These are phyloP conservation scores for Seladonia tumulorum DNA, from an alignment of 2,888 invertebrate genomes.

Conservation along the genomic window DNA sequence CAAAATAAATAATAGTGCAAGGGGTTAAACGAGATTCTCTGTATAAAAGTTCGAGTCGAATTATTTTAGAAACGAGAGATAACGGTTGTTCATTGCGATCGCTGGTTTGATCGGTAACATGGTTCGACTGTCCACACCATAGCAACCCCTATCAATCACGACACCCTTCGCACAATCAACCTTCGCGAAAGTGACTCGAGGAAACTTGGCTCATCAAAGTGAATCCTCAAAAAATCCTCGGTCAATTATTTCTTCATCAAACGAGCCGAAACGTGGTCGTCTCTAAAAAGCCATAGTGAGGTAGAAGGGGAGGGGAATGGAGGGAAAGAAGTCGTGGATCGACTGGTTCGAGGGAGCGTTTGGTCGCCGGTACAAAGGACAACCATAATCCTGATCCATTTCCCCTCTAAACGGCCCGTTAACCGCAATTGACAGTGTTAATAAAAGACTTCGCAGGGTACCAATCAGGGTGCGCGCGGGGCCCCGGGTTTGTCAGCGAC, in stretches of 20 bases:
- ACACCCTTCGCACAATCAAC: neutral
- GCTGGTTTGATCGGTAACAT: neutral
- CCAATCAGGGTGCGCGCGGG: slow-evolving; percentile 26
- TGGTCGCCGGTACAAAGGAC: slow-evolving; percentile 1
- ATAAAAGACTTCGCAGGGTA: slow-evolving; percentile 37
- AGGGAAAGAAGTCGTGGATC: neutral
- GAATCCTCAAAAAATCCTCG: neutral
- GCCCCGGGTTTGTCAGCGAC: slow-evolving; percentile 28
- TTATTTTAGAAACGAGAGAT: no score
- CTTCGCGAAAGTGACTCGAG: neutral
- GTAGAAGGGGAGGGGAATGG: neutral
- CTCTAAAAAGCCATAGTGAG: neutral
- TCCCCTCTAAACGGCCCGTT: slow-evolving; percentile 16
- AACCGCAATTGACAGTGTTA: slow-evolving; percentile 41
- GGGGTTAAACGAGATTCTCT: no score
- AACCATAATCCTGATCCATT: slow-evolving; percentile 24
- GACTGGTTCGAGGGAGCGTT: neutral
- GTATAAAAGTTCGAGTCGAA: neutral
- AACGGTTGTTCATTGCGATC: no score
- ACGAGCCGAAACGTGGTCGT: slow-evolving; percentile 7
- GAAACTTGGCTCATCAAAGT: neutral
- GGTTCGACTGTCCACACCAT: neutral
- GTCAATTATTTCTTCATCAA: slow-evolving; percentile 12
- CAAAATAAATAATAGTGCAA: no score
- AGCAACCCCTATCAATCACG: neutral